Evolutionary conservation across 2,888 invertebrate species (phyloP).

Genomic region (Tenthredo notha): DNA sequence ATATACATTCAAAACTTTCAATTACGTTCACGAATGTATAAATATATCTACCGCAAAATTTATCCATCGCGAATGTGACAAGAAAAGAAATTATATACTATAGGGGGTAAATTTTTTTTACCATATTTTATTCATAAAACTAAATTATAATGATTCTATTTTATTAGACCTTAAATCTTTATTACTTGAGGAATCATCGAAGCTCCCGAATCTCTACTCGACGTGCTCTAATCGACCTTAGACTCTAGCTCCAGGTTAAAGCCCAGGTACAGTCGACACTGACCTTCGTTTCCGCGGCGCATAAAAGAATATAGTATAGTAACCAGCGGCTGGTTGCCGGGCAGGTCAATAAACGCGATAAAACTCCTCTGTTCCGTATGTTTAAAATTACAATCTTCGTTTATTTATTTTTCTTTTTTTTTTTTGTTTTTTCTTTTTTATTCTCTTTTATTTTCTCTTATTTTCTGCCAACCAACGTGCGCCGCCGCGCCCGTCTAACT

Average conservation of each 20-base stretch:
- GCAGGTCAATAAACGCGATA: conserved; percentile 52
- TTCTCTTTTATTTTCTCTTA: background rate
- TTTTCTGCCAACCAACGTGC: background rate
- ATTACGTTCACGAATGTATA: background rate
- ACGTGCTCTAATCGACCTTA: conserved; percentile 7
- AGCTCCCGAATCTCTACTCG: background rate
- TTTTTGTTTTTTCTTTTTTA: background rate
- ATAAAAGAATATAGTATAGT: conserved; percentile 37
- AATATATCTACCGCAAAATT: background rate
- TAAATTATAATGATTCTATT: background rate
- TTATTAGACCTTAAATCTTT: background rate
- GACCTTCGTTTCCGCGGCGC: conserved; percentile 46
- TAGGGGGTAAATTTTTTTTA: background rate
- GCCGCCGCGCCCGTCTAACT: background rate
- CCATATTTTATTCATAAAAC: background rate
- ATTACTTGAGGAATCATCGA: background rate
- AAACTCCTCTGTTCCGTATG: conserved; percentile 33
- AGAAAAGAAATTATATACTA: background rate
- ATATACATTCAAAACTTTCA: background rate
- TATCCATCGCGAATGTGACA: background rate
- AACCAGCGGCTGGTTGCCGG: conserved; percentile 29
- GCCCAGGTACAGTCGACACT: conserved; percentile 46
- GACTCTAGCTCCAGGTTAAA: conserved; percentile 13
- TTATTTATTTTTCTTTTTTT: background rate
- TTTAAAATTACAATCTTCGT: conserved; percentile 35